These are phyloP conservation scores for Coregonus sp. DNA, from an alignment of 2,797 vertebrate genomes.

Conservation along the genomic window DNA sequence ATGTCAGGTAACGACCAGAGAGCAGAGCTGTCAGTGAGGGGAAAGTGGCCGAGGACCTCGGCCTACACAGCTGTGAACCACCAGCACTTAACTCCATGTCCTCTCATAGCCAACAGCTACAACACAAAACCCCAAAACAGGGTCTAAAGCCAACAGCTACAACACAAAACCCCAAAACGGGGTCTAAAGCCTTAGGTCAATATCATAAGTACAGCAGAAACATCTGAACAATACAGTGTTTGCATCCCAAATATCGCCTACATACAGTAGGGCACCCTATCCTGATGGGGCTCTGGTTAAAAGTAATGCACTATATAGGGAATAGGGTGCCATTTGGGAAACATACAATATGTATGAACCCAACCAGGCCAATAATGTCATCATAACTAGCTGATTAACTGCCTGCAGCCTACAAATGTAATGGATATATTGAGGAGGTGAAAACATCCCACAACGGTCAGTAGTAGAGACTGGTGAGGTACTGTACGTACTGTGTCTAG, in stretches of 20 bases:
- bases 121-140: too few relatives aligned
- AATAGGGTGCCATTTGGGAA: not conserved
- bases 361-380: not conserved
- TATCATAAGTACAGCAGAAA: too few relatives aligned
- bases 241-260: too few relatives aligned
- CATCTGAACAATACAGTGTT: too few relatives aligned
- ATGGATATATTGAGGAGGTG: not conserved
- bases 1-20: constrained; percentile 1
- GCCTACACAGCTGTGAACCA: constrained; percentile 45
- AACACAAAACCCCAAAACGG: not conserved
- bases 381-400: not conserved
- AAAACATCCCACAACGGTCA: constrained; percentile 18
- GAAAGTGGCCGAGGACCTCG: constrained; percentile 34
- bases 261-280: too few relatives aligned
- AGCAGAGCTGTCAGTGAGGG: constrained; percentile 31
- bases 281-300: too few relatives aligned
- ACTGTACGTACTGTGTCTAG: not conserved
- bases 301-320: too few relatives aligned
- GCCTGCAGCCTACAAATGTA: not conserved
- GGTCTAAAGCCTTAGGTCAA: too few relatives aligned
- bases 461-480: not conserved
- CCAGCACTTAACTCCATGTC: constrained; percentile 11
- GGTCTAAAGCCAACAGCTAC: constrained; percentile 4
- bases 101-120: constrained; percentile 19
- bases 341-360: not conserved